Evolutionary conservation across 2,888 invertebrate species (phyloP), one percentile per base, ranked within the genome.

Genomic region (Tubiluchus corallicola): DNA sequence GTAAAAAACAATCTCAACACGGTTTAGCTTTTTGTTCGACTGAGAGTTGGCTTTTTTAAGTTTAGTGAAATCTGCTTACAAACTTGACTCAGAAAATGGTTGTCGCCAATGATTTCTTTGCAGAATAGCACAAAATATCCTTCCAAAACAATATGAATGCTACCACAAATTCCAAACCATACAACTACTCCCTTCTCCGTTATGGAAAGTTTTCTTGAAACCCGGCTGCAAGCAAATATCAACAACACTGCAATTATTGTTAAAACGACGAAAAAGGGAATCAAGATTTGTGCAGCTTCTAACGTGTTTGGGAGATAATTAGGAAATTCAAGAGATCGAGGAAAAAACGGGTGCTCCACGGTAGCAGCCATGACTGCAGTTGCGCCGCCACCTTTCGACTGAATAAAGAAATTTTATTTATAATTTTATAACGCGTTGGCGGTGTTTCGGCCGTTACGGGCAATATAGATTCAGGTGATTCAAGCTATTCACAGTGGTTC

Each of bases 41-140:
- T n/a, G n/a, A n/a, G n/a, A n/a, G n/a, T n/a, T n/a, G n/a, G n/a
- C n/a, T n/a, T n/a, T n/a, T n/a, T n/a, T n/a, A n/a, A n/a, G n/a
- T n/a, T n/a, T n/a, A n/a, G n/a, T n/a, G n/a, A n/a, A n/a, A n/a
- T n/a, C n/a, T n/a, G n/a, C n/a, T 29, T 29, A 29, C 29, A 29
- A n/a, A 29, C 29, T 29, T 29, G 29, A 29, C 29, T 29, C 9
- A 29, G 29, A n/a, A 29, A 29, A 29, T 29, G 29, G n/a, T 29
- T 29, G 29, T 29, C 29, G n/a, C 9, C 29, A 29, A 29, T 29
- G n/a, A 29, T 29, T 9, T 9, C 29, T 9, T 29, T 29, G n/a
- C n/a, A 29, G n/a, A 29, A 29, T 9, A 29, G 9, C 9, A n/a
- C 29, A 29, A 29, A 29, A n/a, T 29, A 29, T 29, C 29, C 29